Evolutionary conservation across 2,797 vertebrate genomes (phyloP), one percentile per base, ranked within the genome.

Genomic region (Oreochromis mossambicus): DNA sequence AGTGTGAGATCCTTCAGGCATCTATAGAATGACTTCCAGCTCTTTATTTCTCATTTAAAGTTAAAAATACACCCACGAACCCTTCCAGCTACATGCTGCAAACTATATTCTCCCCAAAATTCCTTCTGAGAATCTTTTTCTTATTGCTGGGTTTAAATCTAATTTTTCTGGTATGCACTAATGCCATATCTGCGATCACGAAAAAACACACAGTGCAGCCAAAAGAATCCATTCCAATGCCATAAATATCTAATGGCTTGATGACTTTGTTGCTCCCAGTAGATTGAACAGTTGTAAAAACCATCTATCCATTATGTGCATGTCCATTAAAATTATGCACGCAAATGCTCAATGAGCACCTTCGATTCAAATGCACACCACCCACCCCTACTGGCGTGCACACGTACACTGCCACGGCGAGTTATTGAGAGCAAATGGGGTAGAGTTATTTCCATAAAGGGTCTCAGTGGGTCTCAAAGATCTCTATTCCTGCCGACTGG

Each of bases 371-470:
- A 93, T 80, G 84, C 52, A 78, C 77, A 61, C 88, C 80, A 43
- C 48, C 15, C 76, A 55, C 52, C 15, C 56, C 56, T 73, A 48
- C 43, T 19, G 4, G 68, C 54, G 79, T 75, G 78, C 86, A 84
- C 77, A 77, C 32, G 12, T 48, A 79, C 83, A 92, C 89, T 86
- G 86, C 91, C 92, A 83, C 84, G 86, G 91, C 77, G 61, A 93
- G 91, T 95, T 93, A 94, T 90, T 84, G 85, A 94, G 91, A 95
- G 94, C 92, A 95, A 96, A 96, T 94, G 95, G 94, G 93, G 92
- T 92, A 95, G 93, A 96, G 96, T 97, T 96, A 97, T 96, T 96
- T 96, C 95, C 95, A 96, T 94, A 95, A 95, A 94, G 92, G 93
- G 94, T 96, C 95, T 96, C 94, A 83, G 94, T 91, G 95, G 95